phyloP scores from a whole-genome alignment of 2,888 invertebrate genomes.

The Blomia tropicalis region DNA sequence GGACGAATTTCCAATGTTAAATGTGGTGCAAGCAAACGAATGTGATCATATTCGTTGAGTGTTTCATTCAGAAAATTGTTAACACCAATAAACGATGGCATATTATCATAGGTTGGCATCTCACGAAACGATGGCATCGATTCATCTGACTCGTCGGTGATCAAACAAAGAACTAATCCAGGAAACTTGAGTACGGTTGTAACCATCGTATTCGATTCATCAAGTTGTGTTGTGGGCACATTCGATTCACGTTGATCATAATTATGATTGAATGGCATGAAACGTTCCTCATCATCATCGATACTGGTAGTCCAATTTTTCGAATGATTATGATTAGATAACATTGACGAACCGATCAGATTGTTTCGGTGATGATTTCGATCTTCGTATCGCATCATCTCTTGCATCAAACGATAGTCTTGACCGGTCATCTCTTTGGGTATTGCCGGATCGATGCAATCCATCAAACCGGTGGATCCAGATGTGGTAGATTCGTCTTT shows the following conservation, averaged over 20 bases:
- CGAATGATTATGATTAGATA: background rate
- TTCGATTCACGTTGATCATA: background rate
- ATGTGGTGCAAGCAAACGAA: constrained; percentile 20
- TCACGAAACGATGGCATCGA: constrained; percentile 8
- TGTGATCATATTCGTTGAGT: constrained; percentile 12
- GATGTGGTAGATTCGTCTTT: background rate
- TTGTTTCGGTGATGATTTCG: background rate
- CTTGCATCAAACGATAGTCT: constrained; percentile 24
- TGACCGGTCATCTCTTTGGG: constrained; percentile 20
- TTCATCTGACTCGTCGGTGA: background rate
- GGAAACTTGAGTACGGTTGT: constrained; percentile 25
- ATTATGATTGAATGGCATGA: background rate
- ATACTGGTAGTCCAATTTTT: constrained; percentile 10
- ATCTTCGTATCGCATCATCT: constrained; percentile 21
- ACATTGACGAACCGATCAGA: background rate
- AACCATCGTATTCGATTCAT: background rate
- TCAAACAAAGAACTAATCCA: constrained; percentile 24
- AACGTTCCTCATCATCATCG: background rate
- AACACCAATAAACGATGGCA: constrained; percentile 13
- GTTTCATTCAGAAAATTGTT: constrained; percentile 20
- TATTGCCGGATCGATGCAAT: background rate
- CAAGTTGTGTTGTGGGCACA: background rate
- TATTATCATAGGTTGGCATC: constrained; percentile 16
- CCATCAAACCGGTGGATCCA: background rate
- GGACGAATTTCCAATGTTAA: constrained; percentile 19